A percentile compares a stretch with the other conserved stretches of the same genome.
These are phyloP conservation scores for Edolisoma coerulescens DNA, from an alignment of 2,113 vertebrate species.

Conservation along the genomic window DNA sequence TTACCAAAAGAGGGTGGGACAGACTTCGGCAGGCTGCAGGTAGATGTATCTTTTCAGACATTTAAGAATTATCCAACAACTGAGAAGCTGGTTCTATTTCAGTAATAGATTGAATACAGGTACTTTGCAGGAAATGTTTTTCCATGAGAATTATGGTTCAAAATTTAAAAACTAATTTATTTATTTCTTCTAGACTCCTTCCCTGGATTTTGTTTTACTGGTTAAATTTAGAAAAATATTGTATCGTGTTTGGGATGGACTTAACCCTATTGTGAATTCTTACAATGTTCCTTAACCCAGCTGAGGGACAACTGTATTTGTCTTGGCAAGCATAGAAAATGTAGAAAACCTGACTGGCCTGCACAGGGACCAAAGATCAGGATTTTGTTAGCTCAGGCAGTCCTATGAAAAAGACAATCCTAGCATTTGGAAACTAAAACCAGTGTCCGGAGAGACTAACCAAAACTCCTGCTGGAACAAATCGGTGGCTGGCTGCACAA, in stretches of 20 bases:
- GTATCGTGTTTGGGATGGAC: not conserved
- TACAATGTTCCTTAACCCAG: fast-evolving
- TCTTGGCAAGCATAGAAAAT: not conserved
- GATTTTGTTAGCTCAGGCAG: not conserved
- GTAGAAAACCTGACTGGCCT: not conserved
- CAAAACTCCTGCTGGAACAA: not conserved
- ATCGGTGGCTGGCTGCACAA: fast-evolving
- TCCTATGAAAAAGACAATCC: not conserved
- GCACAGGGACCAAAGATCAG: not conserved
- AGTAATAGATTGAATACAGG: not conserved
- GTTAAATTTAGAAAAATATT: not conserved
- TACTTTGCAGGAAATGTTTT: not conserved
- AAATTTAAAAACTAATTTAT: not conserved
- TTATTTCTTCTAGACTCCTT: not conserved
- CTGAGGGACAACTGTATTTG: not conserved
- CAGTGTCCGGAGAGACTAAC: not conserved
- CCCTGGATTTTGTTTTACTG: not conserved
- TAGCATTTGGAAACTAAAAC: not conserved
- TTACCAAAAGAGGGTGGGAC: not conserved
- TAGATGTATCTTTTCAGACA: not conserved
- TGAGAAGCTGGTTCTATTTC: not conserved
- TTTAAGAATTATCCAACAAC: not conserved
- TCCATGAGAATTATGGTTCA: not conserved
- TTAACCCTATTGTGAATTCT: not conserved
- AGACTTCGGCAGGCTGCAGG: not conserved